Conservation (phyloP, 1,140 invertebrate species). For the Drosophila mojavensis region DNA sequence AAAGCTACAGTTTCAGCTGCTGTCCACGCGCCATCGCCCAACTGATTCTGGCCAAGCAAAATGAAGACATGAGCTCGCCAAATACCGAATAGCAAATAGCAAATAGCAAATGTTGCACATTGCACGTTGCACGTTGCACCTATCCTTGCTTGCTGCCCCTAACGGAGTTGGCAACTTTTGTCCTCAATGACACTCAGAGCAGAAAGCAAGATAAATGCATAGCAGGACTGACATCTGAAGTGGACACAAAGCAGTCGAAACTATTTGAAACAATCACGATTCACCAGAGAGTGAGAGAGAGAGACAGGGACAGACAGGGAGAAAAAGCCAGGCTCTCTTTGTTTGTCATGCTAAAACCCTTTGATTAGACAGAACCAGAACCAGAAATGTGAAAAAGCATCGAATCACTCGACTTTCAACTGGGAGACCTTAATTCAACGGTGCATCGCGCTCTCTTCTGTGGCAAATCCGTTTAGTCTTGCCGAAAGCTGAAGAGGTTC, state of each 20-base stretch:
- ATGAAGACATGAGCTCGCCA: conserved; percentile 59
- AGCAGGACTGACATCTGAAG: conserved; percentile 41
- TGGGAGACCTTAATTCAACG: conserved; percentile 5
- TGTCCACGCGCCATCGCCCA: conserved; percentile 54
- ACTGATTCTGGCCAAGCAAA: conserved; percentile 63
- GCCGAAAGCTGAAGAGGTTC: conserved; percentile 14
- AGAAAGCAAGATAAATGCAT: conserved; percentile 20
- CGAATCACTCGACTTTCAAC: conserved; percentile 5
- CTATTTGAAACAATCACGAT: conserved; percentile 47
- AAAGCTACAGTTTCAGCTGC: conserved; percentile 16
- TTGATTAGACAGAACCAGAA: conserved; percentile 11
- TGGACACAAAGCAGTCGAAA: conserved; percentile 42
- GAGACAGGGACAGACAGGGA: not conserved
- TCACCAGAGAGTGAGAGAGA: not conserved
- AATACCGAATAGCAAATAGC: conserved; percentile 19
- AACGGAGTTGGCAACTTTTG: conserved; percentile 35
- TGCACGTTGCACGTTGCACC: not conserved
- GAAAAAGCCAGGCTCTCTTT: not conserved
- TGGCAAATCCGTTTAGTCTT: conserved; percentile 3
- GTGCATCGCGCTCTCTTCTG: not conserved
- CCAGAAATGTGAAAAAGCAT: not conserved
- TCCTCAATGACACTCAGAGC: conserved; percentile 40
- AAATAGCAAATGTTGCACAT: conserved; percentile 22
- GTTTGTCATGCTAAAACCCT: conserved; percentile 13
- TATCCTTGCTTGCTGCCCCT: not conserved